Base-by-base conservation (phyloP, 2,797 vertebrate genomes). In the Protosalanx chinensis region DNA sequence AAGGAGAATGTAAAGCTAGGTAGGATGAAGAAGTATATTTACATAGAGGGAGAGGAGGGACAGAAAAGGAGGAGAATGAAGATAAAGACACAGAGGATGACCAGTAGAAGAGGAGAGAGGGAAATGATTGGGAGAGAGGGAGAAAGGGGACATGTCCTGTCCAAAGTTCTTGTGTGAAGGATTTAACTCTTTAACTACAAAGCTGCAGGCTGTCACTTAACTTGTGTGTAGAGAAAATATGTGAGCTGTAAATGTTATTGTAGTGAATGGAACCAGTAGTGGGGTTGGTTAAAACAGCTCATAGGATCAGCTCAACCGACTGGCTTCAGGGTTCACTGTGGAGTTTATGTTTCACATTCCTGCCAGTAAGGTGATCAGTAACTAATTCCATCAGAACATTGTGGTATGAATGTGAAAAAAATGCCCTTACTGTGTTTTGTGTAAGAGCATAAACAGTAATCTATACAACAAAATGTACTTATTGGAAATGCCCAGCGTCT, bases 301-400 rank as follows among this genome's bases (percentile, higher is more conserved):
- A 66, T 64, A 18, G 67, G 35, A 62, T 62, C 60, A 16, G 29
- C 15, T 62, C 60, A 62, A 18, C 60, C 60, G 60, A 37, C 27
- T 53, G 67, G 62, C 35, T 62, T 56, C 74, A 64, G 76, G 80
- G 74, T 86, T 84, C 74, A 82, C 65, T 56, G 78, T 75, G 68
- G 73, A 77, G 80, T 83, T 89, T 86, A 77, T 82, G 78, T 81
- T 87, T 82, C 85, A 87, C 83, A 87, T 87, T 87, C 85, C 81
- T 84, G 74, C 72, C 72, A 74, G 79, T 82, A 79, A 79, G 66
- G 76, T 75, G 78, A 65, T 82, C 72, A 62, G 67, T 84, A 79
- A 79, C 63, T 77, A 62, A 18, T 18, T 30, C 30, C 15, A 5
- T 35, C 33, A 30, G 60, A 62, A 32, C 60, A 62, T 18, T 5